Base-by-base conservation (phyloP, 2,113 vertebrate genomes). In the Silurus glanis region DNA sequence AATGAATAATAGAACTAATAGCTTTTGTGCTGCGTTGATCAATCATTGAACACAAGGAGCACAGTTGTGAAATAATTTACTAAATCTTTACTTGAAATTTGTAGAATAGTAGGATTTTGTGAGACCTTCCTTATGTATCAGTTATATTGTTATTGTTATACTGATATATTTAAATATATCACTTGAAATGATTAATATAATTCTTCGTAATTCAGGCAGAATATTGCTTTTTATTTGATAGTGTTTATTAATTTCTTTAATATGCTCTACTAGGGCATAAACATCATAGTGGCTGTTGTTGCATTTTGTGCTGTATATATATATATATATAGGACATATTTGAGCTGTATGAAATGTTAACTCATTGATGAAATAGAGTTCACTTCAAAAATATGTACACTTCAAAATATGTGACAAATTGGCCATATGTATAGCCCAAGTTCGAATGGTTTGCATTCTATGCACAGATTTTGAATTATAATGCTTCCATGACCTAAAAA, bases 1-100 rank as follows among this genome's bases (percentile, higher is more conserved):
- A 80, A 80, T 80, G 28, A 80, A 80, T 80, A 61, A 59, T 61
- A 80, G 56, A 61, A 80, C 28, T 47, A 80, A 59, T 61, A 61
- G 55, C 78, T 80, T 59, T 47, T 75, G 23, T 28, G 47, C 49
- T 78, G 16, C 14, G 16, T 53, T 84, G 69, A 17, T 75, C 14
- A 76, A 49, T 84, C 9, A 75, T 62, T 75, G 21, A 59, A 49
- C 14, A 75, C n/a, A 53, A 58, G n/a, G 8, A 45, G 14, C 45
- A 7, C 21, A 51, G 71, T 78, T 76, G n/a, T 75, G 9, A 19
- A 59, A 23, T 28, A 62, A 53, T 55, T 47, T 55, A 23, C 28
- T 23, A 72, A 83, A 47, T 84, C 7, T 75, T 83, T 74, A 10
- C 17, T n/a, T 72, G 51, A 56, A 28, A 53, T 82, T 66, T 51